Evolutionary conservation across 2,113 vertebrate genomes (phyloP).

Genomic region (Catharus bicknelli): DNA sequence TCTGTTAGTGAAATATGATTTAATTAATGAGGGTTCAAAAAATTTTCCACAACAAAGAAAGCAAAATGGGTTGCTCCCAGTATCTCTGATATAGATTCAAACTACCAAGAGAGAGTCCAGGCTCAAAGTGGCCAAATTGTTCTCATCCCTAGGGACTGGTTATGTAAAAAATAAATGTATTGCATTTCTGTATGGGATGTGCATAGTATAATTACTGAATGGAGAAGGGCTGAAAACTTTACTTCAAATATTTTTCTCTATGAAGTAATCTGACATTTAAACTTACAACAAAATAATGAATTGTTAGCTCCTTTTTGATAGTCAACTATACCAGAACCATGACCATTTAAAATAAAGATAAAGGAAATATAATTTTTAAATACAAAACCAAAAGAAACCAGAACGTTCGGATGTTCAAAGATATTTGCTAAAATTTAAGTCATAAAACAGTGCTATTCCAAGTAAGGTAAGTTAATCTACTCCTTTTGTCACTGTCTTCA

Average conservation of each 20-base stretch:
- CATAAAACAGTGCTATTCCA: not conserved
- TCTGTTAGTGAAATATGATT: not conserved
- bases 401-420: not conserved
- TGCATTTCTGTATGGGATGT: not conserved
- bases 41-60: not conserved
- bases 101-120: not conserved
- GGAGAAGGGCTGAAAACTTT: not conserved
- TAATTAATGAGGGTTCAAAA: not conserved
- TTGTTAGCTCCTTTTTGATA: not conserved
- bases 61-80: not conserved
- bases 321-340: not conserved
- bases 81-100: not conserved
- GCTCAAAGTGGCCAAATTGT: not conserved
- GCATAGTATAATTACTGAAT: not conserved
- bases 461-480: not conserved
- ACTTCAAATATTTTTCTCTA: not conserved
- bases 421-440: not conserved
- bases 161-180: not conserved
- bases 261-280: not conserved
- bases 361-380: not conserved
- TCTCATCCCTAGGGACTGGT: not conserved
- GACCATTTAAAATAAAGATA: not conserved
- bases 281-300: not conserved
- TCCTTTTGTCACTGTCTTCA: not conserved
- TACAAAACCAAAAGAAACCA: not conserved